These are phyloP conservation scores for Pediacus dermestoides DNA, from an alignment of 2,888 invertebrate species.

Conservation along the genomic window DNA sequence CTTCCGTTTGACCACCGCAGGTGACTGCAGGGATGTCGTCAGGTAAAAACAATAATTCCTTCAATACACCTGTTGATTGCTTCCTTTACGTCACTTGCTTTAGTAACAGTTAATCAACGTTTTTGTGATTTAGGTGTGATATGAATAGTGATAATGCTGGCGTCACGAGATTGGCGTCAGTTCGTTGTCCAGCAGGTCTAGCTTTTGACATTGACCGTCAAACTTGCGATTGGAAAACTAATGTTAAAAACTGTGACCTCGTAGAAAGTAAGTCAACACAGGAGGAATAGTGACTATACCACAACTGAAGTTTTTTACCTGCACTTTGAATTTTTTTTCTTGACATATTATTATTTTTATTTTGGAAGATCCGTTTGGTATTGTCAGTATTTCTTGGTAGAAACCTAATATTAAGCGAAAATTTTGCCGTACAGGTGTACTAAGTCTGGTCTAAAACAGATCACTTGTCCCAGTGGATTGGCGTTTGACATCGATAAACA, in stretches of 20 bases:
- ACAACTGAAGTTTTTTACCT: too few species aligned
- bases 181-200: slow-evolving; percentile 85
- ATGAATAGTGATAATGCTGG: slow-evolving; percentile 84
- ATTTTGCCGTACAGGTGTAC: slow-evolving; percentile 70
- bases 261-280: slow-evolving; percentile 81
- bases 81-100: not conserved
- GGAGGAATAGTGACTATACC: slow-evolving; percentile 40
- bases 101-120: not conserved
- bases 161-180: slow-evolving; percentile 80
- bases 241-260: slow-evolving; percentile 94
- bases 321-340: too few species aligned
- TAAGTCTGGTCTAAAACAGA: slow-evolving; percentile 93
- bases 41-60: slow-evolving; percentile 57
- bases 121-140: slow-evolving; percentile 73
- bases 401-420: slow-evolving; percentile 26
- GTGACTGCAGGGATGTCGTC: slow-evolving; percentile 90
- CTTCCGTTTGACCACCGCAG: slow-evolving; percentile 78
- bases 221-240: slow-evolving; percentile 94
- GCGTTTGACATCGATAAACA: slow-evolving; percentile 97
- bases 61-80: not conserved
- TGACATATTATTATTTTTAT: too few species aligned
- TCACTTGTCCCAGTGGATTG: slow-evolving; percentile 95
- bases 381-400: slow-evolving; percentile 42
- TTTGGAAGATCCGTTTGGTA: too few species aligned
- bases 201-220: slow-evolving; percentile 92